Conservation (phyloP, 1,140 invertebrate species). For the Melanaphis sacchari region DNA sequence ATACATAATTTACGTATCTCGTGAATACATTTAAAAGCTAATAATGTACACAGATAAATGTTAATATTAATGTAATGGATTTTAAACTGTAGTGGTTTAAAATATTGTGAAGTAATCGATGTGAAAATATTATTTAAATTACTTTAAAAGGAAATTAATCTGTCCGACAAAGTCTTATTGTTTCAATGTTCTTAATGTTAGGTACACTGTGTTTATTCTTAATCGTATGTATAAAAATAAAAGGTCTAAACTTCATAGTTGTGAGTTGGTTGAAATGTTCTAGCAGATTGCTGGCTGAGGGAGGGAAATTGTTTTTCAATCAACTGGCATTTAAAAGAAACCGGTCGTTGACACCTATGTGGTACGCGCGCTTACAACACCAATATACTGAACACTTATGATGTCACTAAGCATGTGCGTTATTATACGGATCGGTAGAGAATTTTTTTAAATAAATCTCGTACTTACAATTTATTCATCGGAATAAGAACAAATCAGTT, state of each 20-base stretch:
- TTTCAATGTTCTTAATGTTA: background rate
- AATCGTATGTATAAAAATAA: background rate
- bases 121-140: background rate
- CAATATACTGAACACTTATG: background rate
- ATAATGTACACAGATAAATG: background rate
- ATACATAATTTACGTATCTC: background rate
- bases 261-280: background rate
- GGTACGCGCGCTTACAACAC: background rate
- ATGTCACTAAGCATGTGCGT: background rate
- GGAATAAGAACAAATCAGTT: background rate
- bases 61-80: background rate
- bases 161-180: background rate
- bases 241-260: background rate
- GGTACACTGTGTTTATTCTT: background rate
- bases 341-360: background rate
- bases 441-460: background rate
- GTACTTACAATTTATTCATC: background rate
- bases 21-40: background rate
- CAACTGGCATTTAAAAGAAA: constrained; percentile 23
- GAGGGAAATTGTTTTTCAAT: background rate
- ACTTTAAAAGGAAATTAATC: background rate
- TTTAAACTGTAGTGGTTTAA: background rate
- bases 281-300: background rate
- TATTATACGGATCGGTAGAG: background rate
- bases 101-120: background rate